Evolutionary conservation across 2,797 vertebrate genomes (phyloP).

Genomic region (Myotis findleyi): DNA sequence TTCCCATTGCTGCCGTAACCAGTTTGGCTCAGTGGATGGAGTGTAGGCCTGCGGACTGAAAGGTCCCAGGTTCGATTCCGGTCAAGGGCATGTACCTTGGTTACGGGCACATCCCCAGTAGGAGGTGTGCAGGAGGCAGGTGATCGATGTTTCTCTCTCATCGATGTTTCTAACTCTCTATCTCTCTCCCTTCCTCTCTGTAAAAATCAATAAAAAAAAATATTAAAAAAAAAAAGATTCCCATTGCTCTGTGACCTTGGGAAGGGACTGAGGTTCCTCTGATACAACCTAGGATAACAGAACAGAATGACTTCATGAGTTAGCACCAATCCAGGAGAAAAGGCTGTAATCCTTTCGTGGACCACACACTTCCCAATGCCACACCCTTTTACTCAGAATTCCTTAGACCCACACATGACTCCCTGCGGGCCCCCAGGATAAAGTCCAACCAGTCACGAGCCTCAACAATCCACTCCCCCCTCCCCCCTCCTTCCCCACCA

Average conservation of each 20-base stretch:
- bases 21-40: too few relatives aligned
- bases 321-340: conserved; percentile 9
- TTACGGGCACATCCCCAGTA: too few relatives aligned
- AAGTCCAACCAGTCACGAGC: conserved; percentile 42
- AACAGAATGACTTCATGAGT: neutral
- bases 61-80: too few relatives aligned
- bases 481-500: neutral
- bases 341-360: neutral
- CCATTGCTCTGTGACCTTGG: too few relatives aligned
- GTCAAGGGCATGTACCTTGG: too few relatives aligned
- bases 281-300: neutral
- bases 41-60: too few relatives aligned
- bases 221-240: too few relatives aligned
- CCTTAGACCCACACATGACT: neutral
- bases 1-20: neutral
- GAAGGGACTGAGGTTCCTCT: neutral
- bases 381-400: neutral
- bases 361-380: neutral
- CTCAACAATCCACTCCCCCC: neutral
- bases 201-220: too few relatives aligned
- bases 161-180: too few relatives aligned
- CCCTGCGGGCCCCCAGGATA: neutral
- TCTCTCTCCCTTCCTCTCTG: too few relatives aligned
- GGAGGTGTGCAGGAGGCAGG: too few relatives aligned
- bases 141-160: too few relatives aligned